These are phyloP conservation scores for Schizopygopsis pylzovi DNA, from an alignment of 2,797 vertebrate species.

Conservation along the genomic window DNA sequence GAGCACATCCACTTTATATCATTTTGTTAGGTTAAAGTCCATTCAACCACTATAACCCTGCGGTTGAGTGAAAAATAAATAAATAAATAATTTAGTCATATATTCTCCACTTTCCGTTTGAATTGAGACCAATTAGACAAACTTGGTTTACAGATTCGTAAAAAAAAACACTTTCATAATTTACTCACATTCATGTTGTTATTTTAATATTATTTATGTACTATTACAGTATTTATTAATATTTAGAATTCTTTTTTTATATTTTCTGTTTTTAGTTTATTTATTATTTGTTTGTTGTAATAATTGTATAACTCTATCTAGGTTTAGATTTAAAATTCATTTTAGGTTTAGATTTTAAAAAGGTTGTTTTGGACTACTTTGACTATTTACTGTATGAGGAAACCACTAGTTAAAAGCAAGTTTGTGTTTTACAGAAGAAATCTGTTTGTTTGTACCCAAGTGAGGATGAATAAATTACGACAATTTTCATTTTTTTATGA, in stretches of 20 bases:
- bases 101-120: no score
- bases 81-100: background rate
- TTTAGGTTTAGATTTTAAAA: background rate
- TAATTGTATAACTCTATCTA: background rate
- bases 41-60: conserved; percentile 1
- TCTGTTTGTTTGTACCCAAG: background rate
- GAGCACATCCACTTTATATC: conserved; percentile 4
- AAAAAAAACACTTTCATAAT: no score
- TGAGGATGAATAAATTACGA: background rate
- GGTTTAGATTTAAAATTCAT: background rate
- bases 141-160: background rate
- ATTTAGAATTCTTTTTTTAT: no score
- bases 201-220: background rate
- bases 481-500: background rate
- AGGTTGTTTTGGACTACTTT: background rate
- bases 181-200: no score
- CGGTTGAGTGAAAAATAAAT: background rate
- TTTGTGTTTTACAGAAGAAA: background rate
- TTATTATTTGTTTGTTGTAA: background rate
- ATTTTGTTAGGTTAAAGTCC: conserved; percentile 20
- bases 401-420: background rate
- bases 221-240: background rate
- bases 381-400: background rate
- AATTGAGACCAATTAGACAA: background rate
- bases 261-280: background rate